Percentiles rank a stretch among this genome's conserved stretches.
Conservation (phyloP, 2,113 vertebrate genomes). For the Oncorhynchus nerka region DNA sequence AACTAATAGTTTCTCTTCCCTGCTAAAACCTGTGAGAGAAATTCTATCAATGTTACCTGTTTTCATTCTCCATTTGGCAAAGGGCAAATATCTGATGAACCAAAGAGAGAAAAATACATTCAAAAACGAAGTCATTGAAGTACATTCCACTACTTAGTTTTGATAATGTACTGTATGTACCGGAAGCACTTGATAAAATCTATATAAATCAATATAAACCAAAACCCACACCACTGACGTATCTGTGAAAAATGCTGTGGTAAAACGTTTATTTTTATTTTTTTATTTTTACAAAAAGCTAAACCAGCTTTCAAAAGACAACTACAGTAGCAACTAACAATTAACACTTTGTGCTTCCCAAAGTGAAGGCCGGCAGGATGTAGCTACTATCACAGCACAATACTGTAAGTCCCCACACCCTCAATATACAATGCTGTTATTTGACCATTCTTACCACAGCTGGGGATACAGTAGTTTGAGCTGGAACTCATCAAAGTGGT, state of each 20-base stretch:
- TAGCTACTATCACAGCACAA: neutral
- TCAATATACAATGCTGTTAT: neutral
- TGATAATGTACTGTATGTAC: neutral
- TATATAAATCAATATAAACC: neutral
- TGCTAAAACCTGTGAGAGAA: too few species aligned
- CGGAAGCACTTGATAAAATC: neutral
- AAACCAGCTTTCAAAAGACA: too few species aligned
- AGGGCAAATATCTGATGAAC: slow-evolving; percentile 46
- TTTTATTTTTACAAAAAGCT: too few species aligned
- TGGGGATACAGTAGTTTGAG: slow-evolving; percentile 60
- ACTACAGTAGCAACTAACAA: neutral
- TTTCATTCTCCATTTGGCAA: slow-evolving; percentile 41
- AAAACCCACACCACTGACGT: neutral
- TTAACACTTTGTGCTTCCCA: neutral
- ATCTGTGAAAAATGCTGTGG: neutral
- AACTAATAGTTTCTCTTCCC: too few species aligned
- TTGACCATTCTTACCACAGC: slow-evolving; percentile 68
- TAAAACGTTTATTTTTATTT: too few species aligned
- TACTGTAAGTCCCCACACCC: neutral
- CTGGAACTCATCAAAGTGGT: slow-evolving; percentile 52
- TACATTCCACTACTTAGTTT: too few species aligned
- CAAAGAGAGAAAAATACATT: neutral
- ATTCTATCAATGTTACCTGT: slow-evolving; percentile 29
- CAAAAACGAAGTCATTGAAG: neutral
- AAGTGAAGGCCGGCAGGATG: neutral